These are phyloP conservation scores for Varroa destructor DNA, from an alignment of 1,140 invertebrate genomes.

Conservation along the genomic window DNA sequence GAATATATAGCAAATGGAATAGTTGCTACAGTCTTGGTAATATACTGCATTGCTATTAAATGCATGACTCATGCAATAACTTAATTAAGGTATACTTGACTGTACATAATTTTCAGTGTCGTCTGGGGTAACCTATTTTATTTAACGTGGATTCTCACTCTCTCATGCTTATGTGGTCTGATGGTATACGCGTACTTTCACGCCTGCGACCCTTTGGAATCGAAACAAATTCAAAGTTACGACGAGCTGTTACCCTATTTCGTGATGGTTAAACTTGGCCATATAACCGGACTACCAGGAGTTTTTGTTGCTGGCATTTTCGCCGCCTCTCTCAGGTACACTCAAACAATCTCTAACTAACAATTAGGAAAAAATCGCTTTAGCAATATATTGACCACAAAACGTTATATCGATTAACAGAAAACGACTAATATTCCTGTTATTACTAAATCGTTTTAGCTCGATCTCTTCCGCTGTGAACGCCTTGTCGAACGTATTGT, in stretches of 20 bases:
- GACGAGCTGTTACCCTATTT: slow-evolving; percentile 57
- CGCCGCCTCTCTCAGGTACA: slow-evolving; percentile 57
- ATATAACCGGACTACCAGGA: slow-evolving; percentile 57
- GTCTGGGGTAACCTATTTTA: slow-evolving; percentile 57
- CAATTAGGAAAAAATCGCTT: not conserved
- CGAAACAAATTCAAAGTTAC: slow-evolving; percentile 43
- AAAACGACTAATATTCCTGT: not conserved
- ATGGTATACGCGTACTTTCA: slow-evolving; percentile 60
- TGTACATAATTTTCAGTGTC: slow-evolving; percentile 29
- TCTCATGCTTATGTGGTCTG: slow-evolving; percentile 55
- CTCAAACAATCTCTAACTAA: not conserved
- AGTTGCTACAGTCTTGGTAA: too few species aligned
- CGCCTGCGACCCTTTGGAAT: slow-evolving; percentile 55
- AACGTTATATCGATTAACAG: not conserved
- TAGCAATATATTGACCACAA: not conserved
- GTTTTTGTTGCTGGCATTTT: slow-evolving; percentile 68
- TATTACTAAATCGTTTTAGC: slow-evolving; percentile 40
- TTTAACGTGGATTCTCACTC: slow-evolving; percentile 48
- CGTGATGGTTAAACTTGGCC: slow-evolving; percentile 58
- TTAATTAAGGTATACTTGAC: too few species aligned
- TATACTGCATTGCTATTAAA: too few species aligned
- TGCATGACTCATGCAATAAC: too few species aligned
- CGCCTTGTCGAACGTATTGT: slow-evolving; percentile 65
- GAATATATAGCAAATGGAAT: too few species aligned
- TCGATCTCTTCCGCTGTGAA: slow-evolving; percentile 71